Base-by-base conservation (phyloP, 2,113 vertebrate species). In the Hystrix cristata region DNA sequence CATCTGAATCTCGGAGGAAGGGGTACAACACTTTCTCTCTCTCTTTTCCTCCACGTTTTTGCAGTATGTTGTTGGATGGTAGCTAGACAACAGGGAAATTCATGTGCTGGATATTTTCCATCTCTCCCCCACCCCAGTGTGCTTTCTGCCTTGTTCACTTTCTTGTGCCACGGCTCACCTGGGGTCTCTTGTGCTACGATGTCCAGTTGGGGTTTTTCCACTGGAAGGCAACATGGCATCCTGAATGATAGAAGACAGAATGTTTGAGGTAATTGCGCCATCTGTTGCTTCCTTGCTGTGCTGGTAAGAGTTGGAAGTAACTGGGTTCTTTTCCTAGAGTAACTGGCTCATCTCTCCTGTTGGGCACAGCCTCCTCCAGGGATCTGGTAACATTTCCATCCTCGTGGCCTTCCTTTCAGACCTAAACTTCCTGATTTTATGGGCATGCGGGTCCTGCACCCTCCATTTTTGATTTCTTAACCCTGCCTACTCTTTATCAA, bases 181-280 rank as follows among this genome's bases (percentile, higher is more conserved):
- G 60, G 62, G 27, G 3, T 74, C 55, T 43, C 16, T 79, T 87
- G 38, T 83, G 15, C 29, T 51, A 53, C 67, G 43, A 19, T 19
- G 82, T 93, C 69, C 34, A 31, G 3, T 74, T 91, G 64, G 15
- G 27, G 55, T 69, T 96, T 96, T 67, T 59, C 78, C 38, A 59
- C 0, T 46, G 38, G 53, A 76, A 87, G 31, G 34, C 14, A 60
- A 16, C 27, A 7, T 21, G 7, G 43, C 53, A 16, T 51, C 34
- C 38, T 59, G 51, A 59, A n/a, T 59, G 31, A 34, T 31, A 21
- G 29, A 76, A 31, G 43, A 81, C 16, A 72, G 34, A n/a, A n/a
- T 48, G 46, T 13, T 10, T 64, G 27, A 3, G 15, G 11, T 81
- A 16, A 57, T 88, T 62, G 51, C 57, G 67, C 7, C 31, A 69